Evolutionary conservation across 2,888 invertebrate genomes (phyloP), one percentile per base, ranked within the genome.

Genomic region (Ichneumoninae sp.): DNA sequence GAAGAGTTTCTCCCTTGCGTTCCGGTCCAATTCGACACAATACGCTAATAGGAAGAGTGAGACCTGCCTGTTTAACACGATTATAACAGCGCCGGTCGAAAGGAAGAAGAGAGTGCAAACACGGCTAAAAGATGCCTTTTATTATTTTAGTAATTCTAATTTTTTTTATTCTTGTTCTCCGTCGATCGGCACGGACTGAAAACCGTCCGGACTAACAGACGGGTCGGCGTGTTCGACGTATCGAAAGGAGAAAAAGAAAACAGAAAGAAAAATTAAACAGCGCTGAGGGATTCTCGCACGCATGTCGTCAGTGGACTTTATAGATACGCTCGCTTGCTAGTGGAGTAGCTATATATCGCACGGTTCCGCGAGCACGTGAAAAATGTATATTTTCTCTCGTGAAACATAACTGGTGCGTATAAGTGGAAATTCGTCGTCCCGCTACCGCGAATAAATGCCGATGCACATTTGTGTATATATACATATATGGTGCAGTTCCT

Each of bases 361-460:
- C 78, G 78, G 69, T 78, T 78, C 63, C 65, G 69, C 71, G 75
- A 50, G 82, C 70, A 30, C 66, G 57, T 30, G 69, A 70, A 50
- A 83, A 60, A 82, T 80, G 82, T 66, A 83, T 83, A 83, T 85
- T 83, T 85, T 83, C 83, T 74, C 82, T 80, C 52, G 68, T 76
- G 65, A 75, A 85, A 85, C 76, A 79, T 83, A 89, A 87, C 85
- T 88, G 83, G 89, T 88, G 87, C 89, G 86, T 79, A 78, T 88
- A 89, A 89, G 89, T 89, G 89, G 87, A 88, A 87, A 83, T 83
- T 69, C 75, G 60, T 75, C 79, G 86, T 89, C 86, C 88, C 89
- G 89, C 87, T 89, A 89, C 33, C 75, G 40, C 60, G 40, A 30
- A 44, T 33, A 54, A n/a, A 50, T 52, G 16, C 30, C 63, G 33